A percentile compares a stretch with the other conserved stretches of the same genome.
These are phyloP conservation scores for Drosophila eugracilis DNA, from an alignment of 1,140 invertebrate genomes.

Conservation along the genomic window DNA sequence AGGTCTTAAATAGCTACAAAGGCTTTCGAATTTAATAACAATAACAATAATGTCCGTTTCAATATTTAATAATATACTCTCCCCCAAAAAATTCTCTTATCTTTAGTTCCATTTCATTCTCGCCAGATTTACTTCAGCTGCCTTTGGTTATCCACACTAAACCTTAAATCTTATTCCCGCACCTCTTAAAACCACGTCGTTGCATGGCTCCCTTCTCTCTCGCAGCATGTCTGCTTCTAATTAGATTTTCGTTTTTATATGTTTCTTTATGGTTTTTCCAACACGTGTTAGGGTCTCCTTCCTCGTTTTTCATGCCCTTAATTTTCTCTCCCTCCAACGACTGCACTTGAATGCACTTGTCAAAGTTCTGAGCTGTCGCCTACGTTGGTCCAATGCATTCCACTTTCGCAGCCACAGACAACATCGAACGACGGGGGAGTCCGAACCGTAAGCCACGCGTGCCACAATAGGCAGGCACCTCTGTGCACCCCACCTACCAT, in stretches of 20 bases:
- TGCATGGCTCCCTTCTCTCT: slow-evolving; percentile 1
- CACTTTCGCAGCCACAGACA: slow-evolving; percentile 35
- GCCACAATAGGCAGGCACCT: slow-evolving; percentile 61
- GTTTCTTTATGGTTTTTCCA: slow-evolving; percentile 21
- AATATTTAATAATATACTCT: background rate
- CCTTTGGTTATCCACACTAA: background rate
- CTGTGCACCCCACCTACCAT: background rate
- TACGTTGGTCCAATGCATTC: slow-evolving; percentile 20
- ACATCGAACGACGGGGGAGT: slow-evolving; percentile 19
- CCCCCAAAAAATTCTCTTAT: background rate
- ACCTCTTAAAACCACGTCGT: slow-evolving; percentile 19
- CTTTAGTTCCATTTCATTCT: background rate
- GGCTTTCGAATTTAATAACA: background rate
- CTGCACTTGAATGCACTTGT: slow-evolving; percentile 70
- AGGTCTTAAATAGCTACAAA: no score
- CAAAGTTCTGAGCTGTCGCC: slow-evolving; percentile 52
- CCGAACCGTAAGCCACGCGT: slow-evolving; percentile 58
- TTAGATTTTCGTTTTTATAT: slow-evolving; percentile 55
- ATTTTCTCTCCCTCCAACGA: slow-evolving; percentile 11
- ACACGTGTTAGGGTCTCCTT: slow-evolving; percentile 38
- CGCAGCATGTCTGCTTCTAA: slow-evolving; percentile 51
- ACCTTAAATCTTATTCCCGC: slow-evolving; percentile 18
- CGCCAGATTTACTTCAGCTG: slow-evolving; percentile 34
- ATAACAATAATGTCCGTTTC: background rate
- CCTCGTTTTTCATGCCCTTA: slow-evolving; percentile 15